These are phyloP conservation scores for Troglohyphantes excavatus DNA, from an alignment of 2,888 invertebrate genomes.

Conservation along the genomic window DNA sequence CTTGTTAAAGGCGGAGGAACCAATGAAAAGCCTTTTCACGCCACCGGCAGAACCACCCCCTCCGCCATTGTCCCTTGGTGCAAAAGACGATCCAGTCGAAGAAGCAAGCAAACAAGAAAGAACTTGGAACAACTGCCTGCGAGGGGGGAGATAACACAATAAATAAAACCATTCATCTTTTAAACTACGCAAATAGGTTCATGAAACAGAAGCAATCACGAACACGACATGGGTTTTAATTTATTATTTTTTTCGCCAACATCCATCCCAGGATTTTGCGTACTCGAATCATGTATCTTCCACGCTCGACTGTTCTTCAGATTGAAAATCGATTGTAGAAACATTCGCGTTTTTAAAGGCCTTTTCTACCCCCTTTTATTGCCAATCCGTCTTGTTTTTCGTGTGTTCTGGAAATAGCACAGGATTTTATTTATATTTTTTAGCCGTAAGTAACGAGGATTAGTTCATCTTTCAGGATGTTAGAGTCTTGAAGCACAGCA, in stretches of 20 bases:
- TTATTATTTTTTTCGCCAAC: slow-evolving; percentile 39
- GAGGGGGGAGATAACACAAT: slow-evolving; percentile 56
- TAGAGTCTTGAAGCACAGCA: not conserved
- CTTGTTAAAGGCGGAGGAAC: slow-evolving; percentile 63
- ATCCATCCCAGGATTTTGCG: slow-evolving; percentile 60
- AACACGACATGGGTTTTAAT: slow-evolving; percentile 75
- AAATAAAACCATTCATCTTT: slow-evolving; percentile 76
- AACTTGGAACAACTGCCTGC: slow-evolving; percentile 13
- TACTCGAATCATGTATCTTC: slow-evolving; percentile 68
- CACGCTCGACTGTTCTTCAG: slow-evolving; percentile 66
- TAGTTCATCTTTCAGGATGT: slow-evolving; percentile 42
- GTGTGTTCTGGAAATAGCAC: slow-evolving; percentile 14
- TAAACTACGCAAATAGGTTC: slow-evolving; percentile 75
- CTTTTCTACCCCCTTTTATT: slow-evolving; percentile 33
- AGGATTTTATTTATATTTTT: slow-evolving; percentile 12
- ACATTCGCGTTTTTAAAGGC: slow-evolving; percentile 32
- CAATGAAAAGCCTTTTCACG: slow-evolving; percentile 73
- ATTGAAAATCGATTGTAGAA: slow-evolving; percentile 45
- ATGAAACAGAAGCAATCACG: slow-evolving; percentile 76
- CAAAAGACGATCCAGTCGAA: slow-evolving; percentile 67
- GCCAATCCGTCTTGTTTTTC: slow-evolving; percentile 30
- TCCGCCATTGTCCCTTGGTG: slow-evolving; percentile 57
- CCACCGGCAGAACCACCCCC: slow-evolving; percentile 31
- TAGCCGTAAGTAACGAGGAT: slow-evolving; percentile 44
- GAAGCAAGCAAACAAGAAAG: slow-evolving; percentile 72